These are phyloP conservation scores for Mirounga angustirostris DNA, from an alignment of 2,113 vertebrate genomes.

Conservation along the genomic window DNA sequence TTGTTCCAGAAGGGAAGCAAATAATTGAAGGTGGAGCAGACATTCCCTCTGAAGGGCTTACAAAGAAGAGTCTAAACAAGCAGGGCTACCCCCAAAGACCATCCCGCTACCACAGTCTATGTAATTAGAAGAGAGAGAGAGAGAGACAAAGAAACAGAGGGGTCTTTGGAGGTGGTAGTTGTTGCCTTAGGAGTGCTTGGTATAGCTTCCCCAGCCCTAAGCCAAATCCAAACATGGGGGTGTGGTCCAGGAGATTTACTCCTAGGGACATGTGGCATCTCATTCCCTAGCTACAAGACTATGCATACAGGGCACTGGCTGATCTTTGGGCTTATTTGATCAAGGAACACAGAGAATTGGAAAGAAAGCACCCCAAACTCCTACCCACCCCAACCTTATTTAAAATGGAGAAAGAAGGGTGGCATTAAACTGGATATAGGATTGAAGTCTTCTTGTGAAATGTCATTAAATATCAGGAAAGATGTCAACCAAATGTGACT, in stretches of 20 bases:
- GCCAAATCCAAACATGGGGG: background rate
- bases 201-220: background rate
- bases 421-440: background rate
- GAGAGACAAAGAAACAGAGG: background rate
- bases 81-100: background rate
- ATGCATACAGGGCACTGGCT: background rate
- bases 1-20: background rate
- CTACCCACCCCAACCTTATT: background rate
- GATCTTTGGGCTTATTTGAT: background rate
- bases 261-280: background rate
- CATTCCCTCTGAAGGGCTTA: background rate
- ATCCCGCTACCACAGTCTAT: background rate
- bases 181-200: background rate
- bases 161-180: background rate
- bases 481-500: background rate
- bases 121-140: background rate
- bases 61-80: background rate
- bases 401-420: background rate
- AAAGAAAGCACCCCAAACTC: background rate
- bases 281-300: background rate
- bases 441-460: background rate
- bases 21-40: background rate
- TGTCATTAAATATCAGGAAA: background rate
- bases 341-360: background rate
- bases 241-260: background rate